Base-by-base conservation (phyloP, 2,888 invertebrate species). In the Euclidia mi region DNA sequence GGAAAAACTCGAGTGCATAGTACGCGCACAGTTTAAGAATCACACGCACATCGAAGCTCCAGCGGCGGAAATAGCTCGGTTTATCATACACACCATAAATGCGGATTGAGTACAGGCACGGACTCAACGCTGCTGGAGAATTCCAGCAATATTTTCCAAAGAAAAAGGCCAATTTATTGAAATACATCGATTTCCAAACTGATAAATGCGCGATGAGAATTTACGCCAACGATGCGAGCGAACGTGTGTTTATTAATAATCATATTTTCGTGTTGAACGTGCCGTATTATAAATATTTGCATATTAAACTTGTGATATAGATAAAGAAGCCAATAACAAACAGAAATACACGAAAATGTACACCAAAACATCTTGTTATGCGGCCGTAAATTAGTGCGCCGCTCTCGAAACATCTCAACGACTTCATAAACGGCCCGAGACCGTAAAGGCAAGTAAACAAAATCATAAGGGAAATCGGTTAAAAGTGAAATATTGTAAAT, bases 31-130 rank as follows among this genome's bases (percentile, higher is more conserved):
- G 49, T 28, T 55, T 48, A 55, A 65, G 56, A 69, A 55, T 43
- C 62, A 59, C 60, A 38, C 66, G 51, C 53, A 63, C 66, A 53
- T 65, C 69, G 74, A 70, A 71, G 64, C 67, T 76, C 66, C 72
- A 68, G 78, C 56, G 70, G 71, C 86, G 77, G 83, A 92, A 92
- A 90, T 91, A 92, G 86, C 81, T 28, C 79, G 60, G 78, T 86
- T 88, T 90, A 92, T 92, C 91, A 89, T 89, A 88, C 88, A 84
- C 89, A 84, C 90, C 91, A 89, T 88, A 87, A 87, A 83, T 84
- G 87, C 78, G 75, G 75, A 82, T 76, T 63, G 70, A 25, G 29
- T 7, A 72, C 93, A 91, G 93, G 83, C 82, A 65, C 90, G 93
- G 66, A 91, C 71, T 90, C 65, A 59, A 69, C 43, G 9, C 1